Evolutionary conservation across 2,797 vertebrate genomes (phyloP), one percentile per base, ranked within the genome.

Genomic region (Coregonus ussuriensis): DNA sequence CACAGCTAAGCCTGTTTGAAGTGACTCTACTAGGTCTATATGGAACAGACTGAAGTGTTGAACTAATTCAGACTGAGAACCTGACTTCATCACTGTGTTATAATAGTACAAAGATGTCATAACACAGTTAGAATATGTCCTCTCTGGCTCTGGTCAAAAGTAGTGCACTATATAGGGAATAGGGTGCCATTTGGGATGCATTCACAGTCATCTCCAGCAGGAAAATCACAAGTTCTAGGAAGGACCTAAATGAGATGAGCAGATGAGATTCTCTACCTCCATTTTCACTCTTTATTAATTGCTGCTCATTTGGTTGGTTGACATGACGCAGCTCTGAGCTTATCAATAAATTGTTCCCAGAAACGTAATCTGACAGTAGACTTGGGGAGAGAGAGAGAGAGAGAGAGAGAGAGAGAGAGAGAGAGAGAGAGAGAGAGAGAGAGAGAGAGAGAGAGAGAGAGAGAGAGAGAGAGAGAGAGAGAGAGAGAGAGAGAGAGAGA

Each of bases 271-370:
- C 94, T 59, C 16, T 21, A n/a, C 4, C 54, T 59, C 18, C 18
- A n/a, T 59, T n/a, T n/a, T 7, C 85, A 90, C 94, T 94, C 94
- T 93, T 95, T 96, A 96, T 96, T 95, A 95, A 94, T 88, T 95
- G 93, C 94, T 93, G 91, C 93, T 93, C 93, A 92, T 93, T 95
- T 96, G 4, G 15, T 96, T 94, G 94, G 94, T 94, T 59, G 93
- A 93, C 88, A 94, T 96, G 97, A 96, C 91, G 92, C 95, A 96
- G 93, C 41, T 9, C 41, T 92, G 95, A 95, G 94, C 93, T 97
- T 97, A 96, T 96, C 96, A 95, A 95, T 91, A 94, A 96, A 96
- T 95, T 89, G 93, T 90, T 97, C 95, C 95, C 54, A 95, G 95
- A 95, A 97, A 98, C 96, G 0, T 16, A 5, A 59, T 59, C 54